Conservation (phyloP, 2,113 vertebrate genomes). For the Saccopteryx leptura region DNA sequence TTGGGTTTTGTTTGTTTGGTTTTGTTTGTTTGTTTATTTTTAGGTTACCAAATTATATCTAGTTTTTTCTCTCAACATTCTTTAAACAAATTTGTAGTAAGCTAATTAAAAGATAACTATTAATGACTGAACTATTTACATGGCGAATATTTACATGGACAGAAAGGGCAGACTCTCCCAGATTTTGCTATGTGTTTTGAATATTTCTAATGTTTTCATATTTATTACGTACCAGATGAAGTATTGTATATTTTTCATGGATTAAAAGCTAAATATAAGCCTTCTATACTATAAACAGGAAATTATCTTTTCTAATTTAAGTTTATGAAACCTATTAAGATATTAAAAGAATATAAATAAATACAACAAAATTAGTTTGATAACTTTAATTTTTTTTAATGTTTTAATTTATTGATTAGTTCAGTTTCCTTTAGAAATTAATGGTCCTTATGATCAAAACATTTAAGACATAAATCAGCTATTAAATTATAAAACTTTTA, state of each 20-base stretch:
- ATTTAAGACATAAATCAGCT: neutral
- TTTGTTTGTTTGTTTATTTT: neutral
- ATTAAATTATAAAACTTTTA: conserved; percentile 42
- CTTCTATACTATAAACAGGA: neutral
- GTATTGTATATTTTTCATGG: conserved; percentile 11
- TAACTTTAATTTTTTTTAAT: conserved; percentile 21
- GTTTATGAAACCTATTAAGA: neutral
- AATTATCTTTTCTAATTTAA: conserved; percentile 15
- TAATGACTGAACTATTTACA: neutral
- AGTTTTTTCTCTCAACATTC: conserved; percentile 21
- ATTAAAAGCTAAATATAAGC: conserved; percentile 3
- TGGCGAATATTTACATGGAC: neutral
- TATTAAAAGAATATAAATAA: conserved; percentile 41
- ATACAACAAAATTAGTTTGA: conserved; percentile 36
- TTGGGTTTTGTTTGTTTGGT: neutral
- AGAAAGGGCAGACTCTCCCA: neutral
- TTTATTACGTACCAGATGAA: neutral
- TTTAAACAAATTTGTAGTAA: neutral
- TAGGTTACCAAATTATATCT: neutral
- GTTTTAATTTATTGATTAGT: conserved; percentile 21
- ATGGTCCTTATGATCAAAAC: neutral
- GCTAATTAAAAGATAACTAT: neutral
- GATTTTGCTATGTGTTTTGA: conserved; percentile 25
- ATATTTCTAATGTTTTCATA: conserved; percentile 8
- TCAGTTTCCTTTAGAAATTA: conserved; percentile 25